These are phyloP conservation scores for Ctenomys sociabilis DNA, from an alignment of 2,113 vertebrate genomes.

Conservation along the genomic window DNA sequence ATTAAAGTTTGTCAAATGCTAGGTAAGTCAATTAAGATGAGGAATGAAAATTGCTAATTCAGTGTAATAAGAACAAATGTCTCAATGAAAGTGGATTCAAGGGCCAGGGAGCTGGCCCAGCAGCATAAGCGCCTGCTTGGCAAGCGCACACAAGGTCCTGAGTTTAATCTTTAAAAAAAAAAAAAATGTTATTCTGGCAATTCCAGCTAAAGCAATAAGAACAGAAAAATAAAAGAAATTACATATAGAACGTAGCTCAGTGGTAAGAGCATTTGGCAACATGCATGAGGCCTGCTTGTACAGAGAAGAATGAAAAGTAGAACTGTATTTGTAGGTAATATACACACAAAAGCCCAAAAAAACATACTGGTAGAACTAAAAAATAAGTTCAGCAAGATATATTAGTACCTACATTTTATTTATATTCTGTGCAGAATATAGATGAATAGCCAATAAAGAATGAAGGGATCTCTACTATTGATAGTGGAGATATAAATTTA, in stretches of 20 bases:
- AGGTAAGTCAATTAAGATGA: conserved; percentile 12
- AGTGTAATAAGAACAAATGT: not conserved
- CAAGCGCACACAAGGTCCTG: too few species aligned
- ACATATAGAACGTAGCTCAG: not conserved
- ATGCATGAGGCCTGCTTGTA: not conserved
- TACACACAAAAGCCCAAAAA: not conserved
- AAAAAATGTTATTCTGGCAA: not conserved
- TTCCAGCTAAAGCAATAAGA: not conserved
- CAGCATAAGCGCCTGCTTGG: too few species aligned
- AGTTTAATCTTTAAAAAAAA: too few species aligned
- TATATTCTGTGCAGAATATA: not conserved
- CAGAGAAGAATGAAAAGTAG: not conserved
- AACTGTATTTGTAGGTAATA: not conserved
- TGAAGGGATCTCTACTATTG: not conserved
- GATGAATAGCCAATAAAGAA: not conserved
- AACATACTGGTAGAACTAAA: conserved; percentile 19
- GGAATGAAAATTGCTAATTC: not conserved
- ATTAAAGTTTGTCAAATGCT: not conserved
- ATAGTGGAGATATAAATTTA: not conserved
- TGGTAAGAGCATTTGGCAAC: not conserved
- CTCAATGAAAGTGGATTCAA: too few species aligned
- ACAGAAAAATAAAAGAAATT: not conserved
- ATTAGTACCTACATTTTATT: not conserved
- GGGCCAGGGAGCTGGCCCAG: too few species aligned
- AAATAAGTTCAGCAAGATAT: not conserved